A percentile compares a stretch with the other conserved stretches of the same genome.
phyloP scores from a whole-genome alignment of 2,797 vertebrate genomes.

The Enteromius viviparus region DNA sequence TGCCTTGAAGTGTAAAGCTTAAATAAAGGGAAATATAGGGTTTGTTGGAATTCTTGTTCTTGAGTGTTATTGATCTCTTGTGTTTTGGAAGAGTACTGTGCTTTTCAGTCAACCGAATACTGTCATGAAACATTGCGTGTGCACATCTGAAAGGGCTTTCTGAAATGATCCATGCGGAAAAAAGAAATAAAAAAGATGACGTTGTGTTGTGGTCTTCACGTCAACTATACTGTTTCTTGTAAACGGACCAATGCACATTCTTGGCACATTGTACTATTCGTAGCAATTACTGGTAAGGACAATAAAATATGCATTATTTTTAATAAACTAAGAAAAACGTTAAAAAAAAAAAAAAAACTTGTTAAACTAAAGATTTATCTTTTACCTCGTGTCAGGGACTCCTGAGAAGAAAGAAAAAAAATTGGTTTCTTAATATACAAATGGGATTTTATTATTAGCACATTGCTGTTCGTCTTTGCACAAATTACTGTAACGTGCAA shows the following conservation, averaged over 20 bases:
- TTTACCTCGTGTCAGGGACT: conserved; percentile 87
- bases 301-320: conserved; percentile 87
- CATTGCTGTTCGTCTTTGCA: conserved; percentile 86
- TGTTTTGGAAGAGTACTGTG: conserved; percentile 68
- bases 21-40: conserved; percentile 34
- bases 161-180: conserved; percentile 78
- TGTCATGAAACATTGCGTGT: conserved; percentile 81
- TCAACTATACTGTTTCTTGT: conserved; percentile 71
- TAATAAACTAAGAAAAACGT: conserved; percentile 64
- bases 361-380: conserved; percentile 80
- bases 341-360: conserved; percentile 69
- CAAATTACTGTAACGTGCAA: conserved; percentile 83
- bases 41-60: conserved; percentile 64
- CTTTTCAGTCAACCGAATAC: conserved; percentile 77
- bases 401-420: conserved; percentile 74
- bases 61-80: conserved; percentile 70
- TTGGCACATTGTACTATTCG: conserved; percentile 84
- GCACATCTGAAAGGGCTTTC: conserved; percentile 85
- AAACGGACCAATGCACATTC: conserved; percentile 81
- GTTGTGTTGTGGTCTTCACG: conserved; percentile 76
- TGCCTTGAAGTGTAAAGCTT: conserved; percentile 46
- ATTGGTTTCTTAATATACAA: conserved; percentile 79
- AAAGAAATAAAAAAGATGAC: conserved; percentile 8
- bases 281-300: conserved; percentile 84
- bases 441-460: conserved; percentile 84